Percentiles rank a stretch among this genome's conserved stretches.
These are phyloP conservation scores for Drosophila subpulchrella DNA, from an alignment of 1,140 invertebrate species.

Conservation along the genomic window DNA sequence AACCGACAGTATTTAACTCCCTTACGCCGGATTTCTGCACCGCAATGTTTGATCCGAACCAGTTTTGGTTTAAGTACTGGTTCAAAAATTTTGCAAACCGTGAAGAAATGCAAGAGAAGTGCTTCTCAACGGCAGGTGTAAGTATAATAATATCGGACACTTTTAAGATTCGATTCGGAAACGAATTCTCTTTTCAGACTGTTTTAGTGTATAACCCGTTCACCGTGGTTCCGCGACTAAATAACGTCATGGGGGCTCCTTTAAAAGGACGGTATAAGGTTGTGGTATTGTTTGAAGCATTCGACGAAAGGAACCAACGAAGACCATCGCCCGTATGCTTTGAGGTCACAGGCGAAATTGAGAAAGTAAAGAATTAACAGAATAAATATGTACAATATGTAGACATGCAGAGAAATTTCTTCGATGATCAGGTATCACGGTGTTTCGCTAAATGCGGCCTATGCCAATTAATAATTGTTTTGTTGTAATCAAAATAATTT, in stretches of 20 bases:
- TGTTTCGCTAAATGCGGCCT: too few relatives aligned
- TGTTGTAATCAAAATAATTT: too few relatives aligned
- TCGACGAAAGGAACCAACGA: neutral
- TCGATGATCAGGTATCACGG: too few relatives aligned
- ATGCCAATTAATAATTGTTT: too few relatives aligned
- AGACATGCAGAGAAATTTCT: too few relatives aligned
- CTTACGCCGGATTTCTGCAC: neutral
- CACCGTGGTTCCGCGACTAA: neutral
- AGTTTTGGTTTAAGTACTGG: slow-evolving; percentile 3
- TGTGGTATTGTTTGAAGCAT: neutral
- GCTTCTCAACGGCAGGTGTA: neutral
- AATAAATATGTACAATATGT: neutral
- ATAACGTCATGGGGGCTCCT: neutral
- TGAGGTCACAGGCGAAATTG: neutral
- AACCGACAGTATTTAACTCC: neutral
- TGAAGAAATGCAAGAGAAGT: slow-evolving; percentile 2
- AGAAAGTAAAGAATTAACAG: neutral
- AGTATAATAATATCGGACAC: neutral
- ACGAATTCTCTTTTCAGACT: neutral
- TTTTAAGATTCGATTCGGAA: neutral
- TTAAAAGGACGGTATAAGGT: neutral
- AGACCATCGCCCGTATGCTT: neutral
- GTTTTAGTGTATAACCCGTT: neutral
- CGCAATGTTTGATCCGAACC: neutral
- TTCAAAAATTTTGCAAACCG: slow-evolving; percentile 2